Conservation (phyloP, 2,113 vertebrate genomes). For the Gallinago jamesoni region DNA sequence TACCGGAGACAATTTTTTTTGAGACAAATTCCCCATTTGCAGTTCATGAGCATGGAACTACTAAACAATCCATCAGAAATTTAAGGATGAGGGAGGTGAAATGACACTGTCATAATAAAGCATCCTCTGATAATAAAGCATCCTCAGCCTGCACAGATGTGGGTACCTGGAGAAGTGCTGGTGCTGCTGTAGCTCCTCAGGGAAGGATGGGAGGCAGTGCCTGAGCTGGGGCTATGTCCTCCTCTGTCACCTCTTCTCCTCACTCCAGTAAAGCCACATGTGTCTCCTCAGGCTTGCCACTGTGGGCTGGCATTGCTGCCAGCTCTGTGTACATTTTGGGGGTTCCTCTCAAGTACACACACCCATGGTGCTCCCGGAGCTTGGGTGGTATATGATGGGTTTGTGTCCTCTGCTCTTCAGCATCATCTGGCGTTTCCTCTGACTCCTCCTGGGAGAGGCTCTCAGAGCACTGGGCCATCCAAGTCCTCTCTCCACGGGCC, state of each 20-base stretch:
- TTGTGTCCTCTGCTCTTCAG: neutral
- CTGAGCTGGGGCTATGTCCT: neutral
- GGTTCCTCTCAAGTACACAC: fast-evolving
- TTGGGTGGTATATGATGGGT: neutral
- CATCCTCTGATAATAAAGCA: neutral
- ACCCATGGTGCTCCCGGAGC: fast-evolving
- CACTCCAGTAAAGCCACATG: neutral
- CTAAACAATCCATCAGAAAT: neutral
- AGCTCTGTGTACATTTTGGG: neutral
- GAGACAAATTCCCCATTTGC: neutral
- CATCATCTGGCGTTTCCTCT: fast-evolving
- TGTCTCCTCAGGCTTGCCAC: neutral
- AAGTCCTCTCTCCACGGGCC: neutral
- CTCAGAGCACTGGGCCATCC: neutral
- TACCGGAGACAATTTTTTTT: neutral
- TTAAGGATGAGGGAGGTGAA: neutral
- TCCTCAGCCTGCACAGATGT: neutral
- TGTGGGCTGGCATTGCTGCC: neutral
- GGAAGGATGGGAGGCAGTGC: neutral
- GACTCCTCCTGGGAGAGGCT: neutral
- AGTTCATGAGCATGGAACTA: neutral
- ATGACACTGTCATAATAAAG: neutral
- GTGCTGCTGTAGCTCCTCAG: neutral
- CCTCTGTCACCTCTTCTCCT: neutral
- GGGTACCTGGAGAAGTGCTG: neutral